Evolutionary conservation across 2,797 vertebrate species (phyloP).

Genomic region (Leptodactylus fallax): DNA sequence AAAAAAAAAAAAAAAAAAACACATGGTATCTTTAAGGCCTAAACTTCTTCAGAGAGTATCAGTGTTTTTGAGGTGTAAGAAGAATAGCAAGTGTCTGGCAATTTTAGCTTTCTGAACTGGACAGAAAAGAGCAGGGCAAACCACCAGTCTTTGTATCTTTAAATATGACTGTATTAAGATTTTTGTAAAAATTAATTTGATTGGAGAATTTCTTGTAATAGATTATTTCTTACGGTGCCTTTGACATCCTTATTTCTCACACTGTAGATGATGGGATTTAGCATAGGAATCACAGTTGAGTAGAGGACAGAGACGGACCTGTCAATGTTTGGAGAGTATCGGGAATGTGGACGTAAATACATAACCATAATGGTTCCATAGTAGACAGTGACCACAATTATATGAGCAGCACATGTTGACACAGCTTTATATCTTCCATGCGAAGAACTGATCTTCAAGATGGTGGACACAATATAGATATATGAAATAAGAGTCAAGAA

Average conservation of each 20-base stretch:
- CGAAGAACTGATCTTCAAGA: background rate
- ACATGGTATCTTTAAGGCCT: no score
- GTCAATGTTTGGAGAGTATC: background rate
- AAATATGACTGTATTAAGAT: no score
- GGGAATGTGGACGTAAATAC: background rate
- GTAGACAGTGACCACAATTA: no score
- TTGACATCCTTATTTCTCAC: background rate
- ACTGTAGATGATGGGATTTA: background rate
- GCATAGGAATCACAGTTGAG: background rate
- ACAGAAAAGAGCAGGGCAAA: no score
- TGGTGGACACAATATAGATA: background rate
- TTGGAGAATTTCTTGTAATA: background rate
- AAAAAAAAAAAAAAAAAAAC: no score
- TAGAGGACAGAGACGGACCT: background rate
- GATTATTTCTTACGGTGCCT: background rate
- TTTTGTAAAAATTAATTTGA: background rate
- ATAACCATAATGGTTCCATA: background rate
- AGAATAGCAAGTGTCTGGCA: no score
- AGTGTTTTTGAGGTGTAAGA: no score
- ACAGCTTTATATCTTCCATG: background rate
- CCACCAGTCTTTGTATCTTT: no score
- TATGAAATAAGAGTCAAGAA: background rate
- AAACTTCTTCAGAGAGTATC: no score
- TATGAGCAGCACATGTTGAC: no score
- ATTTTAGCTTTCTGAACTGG: no score